Conservation (phyloP, 23 tunicate genomes). For the Botrylloides violaceus region DNA sequence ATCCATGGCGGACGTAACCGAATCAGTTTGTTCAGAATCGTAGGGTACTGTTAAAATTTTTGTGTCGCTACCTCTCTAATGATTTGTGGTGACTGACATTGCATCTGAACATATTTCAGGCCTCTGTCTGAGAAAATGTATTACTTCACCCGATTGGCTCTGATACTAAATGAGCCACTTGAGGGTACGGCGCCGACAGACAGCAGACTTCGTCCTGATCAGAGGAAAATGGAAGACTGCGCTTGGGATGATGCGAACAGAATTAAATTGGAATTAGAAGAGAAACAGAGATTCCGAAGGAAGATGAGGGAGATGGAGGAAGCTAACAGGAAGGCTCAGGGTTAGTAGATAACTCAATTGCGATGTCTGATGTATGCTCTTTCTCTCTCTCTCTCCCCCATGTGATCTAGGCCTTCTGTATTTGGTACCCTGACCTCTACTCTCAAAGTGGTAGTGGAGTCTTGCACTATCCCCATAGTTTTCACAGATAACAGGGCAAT, state of each 20-base stretch:
- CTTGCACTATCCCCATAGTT: too few relatives aligned
- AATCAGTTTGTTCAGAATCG: background rate
- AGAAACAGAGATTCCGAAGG: slow-evolving; percentile 82
- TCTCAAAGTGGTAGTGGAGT: too few relatives aligned
- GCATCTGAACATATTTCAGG: too few relatives aligned
- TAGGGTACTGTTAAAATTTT: too few relatives aligned
- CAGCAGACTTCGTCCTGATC: slow-evolving; percentile 79
- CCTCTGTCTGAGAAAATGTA: slow-evolving; percentile 84
- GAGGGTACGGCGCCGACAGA: slow-evolving; percentile 89
- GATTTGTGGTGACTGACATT: too few relatives aligned
- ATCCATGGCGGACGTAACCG: background rate
- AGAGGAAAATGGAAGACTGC: slow-evolving; percentile 82
- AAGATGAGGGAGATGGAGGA: slow-evolving; percentile 50
- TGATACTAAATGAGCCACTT: slow-evolving; percentile 68
- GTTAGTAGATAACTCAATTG: background rate
- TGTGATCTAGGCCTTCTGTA: too few relatives aligned
- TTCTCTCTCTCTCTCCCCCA: too few relatives aligned
- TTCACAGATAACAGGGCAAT: too few relatives aligned
- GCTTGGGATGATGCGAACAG: slow-evolving; percentile 93
- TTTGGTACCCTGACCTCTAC: too few relatives aligned
- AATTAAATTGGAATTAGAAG: slow-evolving; percentile 67
- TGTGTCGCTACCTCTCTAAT: too few relatives aligned
- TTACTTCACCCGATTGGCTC: slow-evolving; percentile 62
- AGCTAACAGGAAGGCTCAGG: slow-evolving; percentile 31
- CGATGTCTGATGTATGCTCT: too few relatives aligned